Conservation (phyloP, 2,113 vertebrate genomes). For the Clarias magur region DNA sequence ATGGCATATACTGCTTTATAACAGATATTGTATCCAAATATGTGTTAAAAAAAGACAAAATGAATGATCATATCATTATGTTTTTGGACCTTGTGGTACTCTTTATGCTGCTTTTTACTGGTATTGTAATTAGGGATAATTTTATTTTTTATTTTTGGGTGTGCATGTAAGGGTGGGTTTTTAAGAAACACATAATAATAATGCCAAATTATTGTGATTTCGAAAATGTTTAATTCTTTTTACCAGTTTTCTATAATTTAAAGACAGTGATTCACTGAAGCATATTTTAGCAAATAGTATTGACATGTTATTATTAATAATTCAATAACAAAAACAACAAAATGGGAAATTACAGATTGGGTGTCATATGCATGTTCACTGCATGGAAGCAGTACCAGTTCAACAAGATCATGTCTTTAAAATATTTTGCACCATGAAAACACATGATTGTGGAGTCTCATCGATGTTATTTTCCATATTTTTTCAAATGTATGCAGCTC, state of each 20-base stretch:
- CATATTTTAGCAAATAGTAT: neutral
- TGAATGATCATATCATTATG: constrained; percentile 57
- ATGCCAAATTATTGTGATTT: neutral
- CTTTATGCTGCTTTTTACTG: constrained; percentile 51
- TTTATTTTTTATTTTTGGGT: constrained; percentile 24
- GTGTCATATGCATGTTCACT: neutral
- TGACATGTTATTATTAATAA: neutral
- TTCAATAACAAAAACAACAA: neutral
- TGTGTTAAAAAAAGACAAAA: constrained; percentile 49
- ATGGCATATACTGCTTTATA: constrained; percentile 36
- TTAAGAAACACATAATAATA: constrained; percentile 13
- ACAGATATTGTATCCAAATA: constrained; percentile 45
- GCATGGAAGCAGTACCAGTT: neutral
- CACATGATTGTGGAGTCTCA: neutral
- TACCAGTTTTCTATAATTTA: neutral
- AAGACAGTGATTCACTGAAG: neutral
- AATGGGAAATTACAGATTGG: neutral
- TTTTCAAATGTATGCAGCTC: neutral
- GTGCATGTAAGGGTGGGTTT: constrained; percentile 32
- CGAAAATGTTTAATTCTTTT: neutral
- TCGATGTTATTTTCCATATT: neutral
- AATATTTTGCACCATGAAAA: neutral
- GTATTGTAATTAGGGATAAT: constrained; percentile 27
- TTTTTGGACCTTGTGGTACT: constrained; percentile 30
- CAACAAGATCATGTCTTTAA: neutral